A percentile compares a stretch with the other conserved stretches of the same genome.
phyloP scores from a whole-genome alignment of 2,797 vertebrate genomes.

The Danio kyathit region DNA sequence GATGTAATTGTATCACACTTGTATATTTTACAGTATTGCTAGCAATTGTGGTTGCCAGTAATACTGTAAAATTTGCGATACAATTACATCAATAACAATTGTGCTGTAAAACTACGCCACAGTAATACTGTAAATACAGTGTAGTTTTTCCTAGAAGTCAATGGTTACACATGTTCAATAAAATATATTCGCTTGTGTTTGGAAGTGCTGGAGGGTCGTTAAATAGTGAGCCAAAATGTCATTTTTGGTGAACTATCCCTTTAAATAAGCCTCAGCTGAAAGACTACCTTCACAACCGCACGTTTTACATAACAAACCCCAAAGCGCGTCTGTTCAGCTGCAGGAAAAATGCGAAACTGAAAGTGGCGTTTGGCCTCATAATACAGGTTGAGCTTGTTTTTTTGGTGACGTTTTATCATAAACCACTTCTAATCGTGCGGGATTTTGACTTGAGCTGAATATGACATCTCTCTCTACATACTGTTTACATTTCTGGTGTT shows the following conservation, averaged over 20 bases:
- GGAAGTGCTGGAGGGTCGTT: too few relatives aligned
- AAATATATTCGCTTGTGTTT: too few relatives aligned
- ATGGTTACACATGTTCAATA: too few relatives aligned
- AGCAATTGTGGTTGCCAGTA: too few relatives aligned
- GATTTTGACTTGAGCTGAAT: neutral
- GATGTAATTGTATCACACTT: too few relatives aligned
- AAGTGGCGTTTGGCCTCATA: neutral
- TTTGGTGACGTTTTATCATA: neutral
- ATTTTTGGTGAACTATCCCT: neutral
- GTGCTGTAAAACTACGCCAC: too few relatives aligned
- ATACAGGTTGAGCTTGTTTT: neutral
- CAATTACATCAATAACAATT: too few relatives aligned
- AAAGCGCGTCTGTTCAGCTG: neutral
- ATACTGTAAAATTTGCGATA: too few relatives aligned
- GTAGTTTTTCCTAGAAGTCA: too few relatives aligned
- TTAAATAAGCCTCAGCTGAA: neutral
- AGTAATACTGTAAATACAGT: too few relatives aligned
- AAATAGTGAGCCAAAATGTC: too few relatives aligned
- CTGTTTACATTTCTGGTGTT: conserved; percentile 68
- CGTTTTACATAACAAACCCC: neutral
- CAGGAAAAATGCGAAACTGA: neutral
- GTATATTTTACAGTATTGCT: too few relatives aligned
- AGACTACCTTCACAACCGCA: neutral
- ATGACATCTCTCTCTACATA: conserved; percentile 49
- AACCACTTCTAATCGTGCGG: neutral